Percentiles rank a stretch among this genome's conserved stretches.
Conservation (phyloP, 2,797 vertebrate genomes). For the Eremophila alpestris region DNA sequence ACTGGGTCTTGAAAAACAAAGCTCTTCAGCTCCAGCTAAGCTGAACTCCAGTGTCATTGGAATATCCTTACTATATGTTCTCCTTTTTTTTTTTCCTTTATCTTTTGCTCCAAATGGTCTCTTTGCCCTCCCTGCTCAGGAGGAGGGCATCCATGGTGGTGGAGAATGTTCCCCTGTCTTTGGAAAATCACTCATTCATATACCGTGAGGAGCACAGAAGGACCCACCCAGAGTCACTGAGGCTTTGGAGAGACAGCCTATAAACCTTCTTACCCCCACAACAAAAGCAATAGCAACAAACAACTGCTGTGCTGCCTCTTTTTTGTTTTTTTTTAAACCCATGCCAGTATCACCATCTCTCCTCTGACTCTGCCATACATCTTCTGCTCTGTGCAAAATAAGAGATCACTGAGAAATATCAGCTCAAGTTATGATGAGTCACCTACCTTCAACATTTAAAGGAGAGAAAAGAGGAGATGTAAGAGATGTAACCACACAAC, state of each 20-base stretch:
- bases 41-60: background rate
- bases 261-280: background rate
- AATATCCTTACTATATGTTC: background rate
- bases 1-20: background rate
- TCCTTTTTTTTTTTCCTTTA: background rate
- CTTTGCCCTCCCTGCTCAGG: background rate
- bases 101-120: background rate
- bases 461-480: background rate
- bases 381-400: slow-evolving; percentile 43
- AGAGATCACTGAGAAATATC: slow-evolving; percentile 58
- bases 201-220: background rate
- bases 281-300: background rate
- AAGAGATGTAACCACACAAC: slow-evolving; percentile 63
- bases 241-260: background rate
- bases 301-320: background rate
- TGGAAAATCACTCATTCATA: background rate
- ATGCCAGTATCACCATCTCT: background rate
- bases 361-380: slow-evolving; percentile 28
- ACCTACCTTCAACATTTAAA: slow-evolving; percentile 62
- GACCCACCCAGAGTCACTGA: background rate
- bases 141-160: rapidly evolving
- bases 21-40: background rate
- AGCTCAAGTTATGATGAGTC: slow-evolving; percentile 45
- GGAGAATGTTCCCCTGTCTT: background rate
- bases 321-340: background rate